Percentiles rank a stretch among this genome's conserved stretches.
These are phyloP conservation scores for Morpho deidamia DNA, from an alignment of 2,888 invertebrate species.

Conservation along the genomic window DNA sequence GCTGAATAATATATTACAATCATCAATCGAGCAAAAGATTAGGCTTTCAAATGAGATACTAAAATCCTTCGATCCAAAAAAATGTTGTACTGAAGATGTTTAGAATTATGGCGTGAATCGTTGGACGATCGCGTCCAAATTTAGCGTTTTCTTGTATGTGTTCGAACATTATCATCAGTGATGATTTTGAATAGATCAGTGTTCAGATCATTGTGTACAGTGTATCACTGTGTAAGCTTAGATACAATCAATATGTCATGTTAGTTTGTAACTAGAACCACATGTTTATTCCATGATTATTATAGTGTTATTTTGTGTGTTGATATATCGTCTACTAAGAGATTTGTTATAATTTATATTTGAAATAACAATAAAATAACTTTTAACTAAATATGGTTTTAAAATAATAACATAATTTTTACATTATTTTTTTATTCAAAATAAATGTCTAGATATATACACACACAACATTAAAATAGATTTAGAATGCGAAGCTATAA, in stretches of 20 bases:
- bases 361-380: no score
- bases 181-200: slow-evolving; percentile 64
- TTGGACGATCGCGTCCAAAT: slow-evolving; percentile 75
- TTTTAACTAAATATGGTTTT: no score
- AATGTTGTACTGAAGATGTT: neutral
- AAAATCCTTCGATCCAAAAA: no score
- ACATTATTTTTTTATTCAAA: neutral
- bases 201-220: slow-evolving; percentile 67
- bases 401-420: neutral
- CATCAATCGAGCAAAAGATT: neutral
- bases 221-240: slow-evolving; percentile 73
- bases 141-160: slow-evolving; percentile 52
- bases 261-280: slow-evolving; percentile 63
- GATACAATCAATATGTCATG: slow-evolving; percentile 69
- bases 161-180: slow-evolving; percentile 53
- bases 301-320: slow-evolving; percentile 46
- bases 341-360: neutral
- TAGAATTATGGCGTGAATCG: slow-evolving; percentile 34
- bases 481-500: slow-evolving; percentile 72
- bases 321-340: slow-evolving; percentile 25
- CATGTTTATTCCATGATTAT: slow-evolving; percentile 43
- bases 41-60: neutral
- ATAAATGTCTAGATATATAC: slow-evolving; percentile 21
- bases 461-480: slow-evolving; percentile 39
- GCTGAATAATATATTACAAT: no score